These are phyloP conservation scores for Channa striata DNA, from an alignment of 2,797 vertebrate species.

Conservation along the genomic window DNA sequence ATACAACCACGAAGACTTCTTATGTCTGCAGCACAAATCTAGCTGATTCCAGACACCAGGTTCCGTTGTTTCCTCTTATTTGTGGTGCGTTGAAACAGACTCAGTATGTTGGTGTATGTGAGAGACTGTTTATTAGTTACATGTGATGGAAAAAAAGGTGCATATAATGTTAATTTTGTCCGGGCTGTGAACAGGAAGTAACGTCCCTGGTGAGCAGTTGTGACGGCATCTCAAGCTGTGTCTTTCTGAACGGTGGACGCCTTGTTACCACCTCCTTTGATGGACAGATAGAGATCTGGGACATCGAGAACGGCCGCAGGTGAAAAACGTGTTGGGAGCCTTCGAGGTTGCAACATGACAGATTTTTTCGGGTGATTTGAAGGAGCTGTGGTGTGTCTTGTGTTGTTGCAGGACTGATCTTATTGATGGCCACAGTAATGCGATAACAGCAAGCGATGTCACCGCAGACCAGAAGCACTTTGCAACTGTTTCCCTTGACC, in stretches of 20 bases:
- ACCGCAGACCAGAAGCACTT: slow-evolving; percentile 83
- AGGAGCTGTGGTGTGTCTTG: not conserved
- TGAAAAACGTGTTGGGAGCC: slow-evolving; percentile 51
- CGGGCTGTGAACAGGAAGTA: slow-evolving; percentile 82
- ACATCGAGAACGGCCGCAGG: slow-evolving; percentile 86
- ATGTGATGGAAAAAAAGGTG: too few species aligned
- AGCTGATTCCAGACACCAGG: too few species aligned
- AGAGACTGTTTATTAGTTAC: too few species aligned
- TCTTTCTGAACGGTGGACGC: slow-evolving; percentile 79
- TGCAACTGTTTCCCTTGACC: slow-evolving; percentile 89
- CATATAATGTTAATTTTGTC: not conserved
- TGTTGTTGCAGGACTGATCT: slow-evolving; percentile 77
- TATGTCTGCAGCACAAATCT: too few species aligned
- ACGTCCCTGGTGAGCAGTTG: slow-evolving; percentile 86
- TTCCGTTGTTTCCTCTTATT: too few species aligned
- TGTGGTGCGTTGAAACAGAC: too few species aligned
- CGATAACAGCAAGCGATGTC: slow-evolving; percentile 86
- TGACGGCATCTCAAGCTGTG: slow-evolving; percentile 88
- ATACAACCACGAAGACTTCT: too few species aligned
- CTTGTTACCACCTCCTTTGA: slow-evolving; percentile 86
- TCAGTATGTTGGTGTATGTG: too few species aligned
- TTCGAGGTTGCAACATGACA: too few species aligned
- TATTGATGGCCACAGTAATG: slow-evolving; percentile 83
- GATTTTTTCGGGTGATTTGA: not conserved
- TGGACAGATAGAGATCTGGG: slow-evolving; percentile 89